Percentiles rank a stretch among this genome's conserved stretches.
Evolutionary conservation across 2,113 vertebrate genomes (phyloP).

Genomic region (Zosterops borbonicus): DNA sequence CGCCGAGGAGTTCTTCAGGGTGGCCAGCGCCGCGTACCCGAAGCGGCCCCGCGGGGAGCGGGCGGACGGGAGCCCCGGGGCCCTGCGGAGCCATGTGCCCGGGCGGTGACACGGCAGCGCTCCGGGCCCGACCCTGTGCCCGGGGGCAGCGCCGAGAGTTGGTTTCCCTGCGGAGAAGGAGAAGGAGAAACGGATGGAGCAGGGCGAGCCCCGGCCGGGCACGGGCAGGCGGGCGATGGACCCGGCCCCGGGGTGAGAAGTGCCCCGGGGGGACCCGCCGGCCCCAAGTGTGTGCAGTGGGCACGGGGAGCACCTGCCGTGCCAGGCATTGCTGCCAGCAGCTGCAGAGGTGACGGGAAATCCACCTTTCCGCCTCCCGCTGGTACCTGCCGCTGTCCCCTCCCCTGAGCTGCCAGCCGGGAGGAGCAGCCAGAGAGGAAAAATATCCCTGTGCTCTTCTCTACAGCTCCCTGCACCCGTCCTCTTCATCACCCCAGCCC

Average conservation of each 20-base stretch:
- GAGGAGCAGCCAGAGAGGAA: neutral
- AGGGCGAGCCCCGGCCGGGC: neutral
- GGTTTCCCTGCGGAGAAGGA: neutral
- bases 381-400: neutral
- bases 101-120: neutral
- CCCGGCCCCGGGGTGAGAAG: neutral
- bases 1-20: slow-evolving; percentile 86
- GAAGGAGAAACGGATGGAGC: neutral
- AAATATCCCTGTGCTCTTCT: neutral
- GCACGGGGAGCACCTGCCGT: fast-evolving
- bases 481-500: neutral
- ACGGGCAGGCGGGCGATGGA: fast-evolving
- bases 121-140: neutral
- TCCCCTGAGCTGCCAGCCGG: neutral
- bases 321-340: neutral
- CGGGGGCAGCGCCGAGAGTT: neutral
- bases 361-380: neutral
- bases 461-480: neutral
- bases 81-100: neutral
- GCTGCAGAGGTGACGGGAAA: neutral
- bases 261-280: fast-evolving
- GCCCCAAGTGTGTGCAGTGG: fast-evolving
- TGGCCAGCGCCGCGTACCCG: slow-evolving; percentile 83
- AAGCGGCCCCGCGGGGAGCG: slow-evolving; percentile 50
- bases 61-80: neutral